Conservation (phyloP, 2,113 vertebrate genomes). For the Petaurus breviceps region DNA sequence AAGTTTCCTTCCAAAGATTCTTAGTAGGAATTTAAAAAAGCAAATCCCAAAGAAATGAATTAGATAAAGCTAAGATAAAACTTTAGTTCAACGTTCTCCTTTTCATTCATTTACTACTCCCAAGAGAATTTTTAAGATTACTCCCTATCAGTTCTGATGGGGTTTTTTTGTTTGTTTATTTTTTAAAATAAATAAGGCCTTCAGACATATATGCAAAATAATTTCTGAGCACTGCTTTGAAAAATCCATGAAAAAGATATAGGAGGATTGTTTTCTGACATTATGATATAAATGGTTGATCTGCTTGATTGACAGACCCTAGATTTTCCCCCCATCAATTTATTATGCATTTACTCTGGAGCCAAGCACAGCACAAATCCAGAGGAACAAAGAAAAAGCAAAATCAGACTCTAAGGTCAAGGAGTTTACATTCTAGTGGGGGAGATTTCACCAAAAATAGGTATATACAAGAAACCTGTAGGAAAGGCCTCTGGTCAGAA, state of each 20-base stretch:
- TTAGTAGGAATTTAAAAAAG: neutral
- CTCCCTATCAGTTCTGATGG: neutral
- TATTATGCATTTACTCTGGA: neutral
- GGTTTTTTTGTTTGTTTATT: neutral
- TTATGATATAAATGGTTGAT: neutral
- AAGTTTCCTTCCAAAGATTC: accelerated
- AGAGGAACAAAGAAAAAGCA: neutral
- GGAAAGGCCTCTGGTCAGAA: neutral
- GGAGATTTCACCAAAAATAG: neutral
- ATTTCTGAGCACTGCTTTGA: neutral
- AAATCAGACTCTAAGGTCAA: neutral
- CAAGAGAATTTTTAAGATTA: neutral
- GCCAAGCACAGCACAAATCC: neutral
- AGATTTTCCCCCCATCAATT: neutral
- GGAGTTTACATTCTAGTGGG: neutral
- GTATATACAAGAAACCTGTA: neutral
- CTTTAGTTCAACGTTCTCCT: neutral
- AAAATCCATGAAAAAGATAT: neutral
- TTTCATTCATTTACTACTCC: neutral
- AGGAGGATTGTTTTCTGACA: neutral
- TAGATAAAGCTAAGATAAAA: neutral
- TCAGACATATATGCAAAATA: neutral
- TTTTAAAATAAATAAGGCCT: neutral
- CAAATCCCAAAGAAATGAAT: neutral
- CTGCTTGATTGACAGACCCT: neutral